A percentile compares a stretch with the other conserved stretches of the same genome.
phyloP scores from a whole-genome alignment of 1,140 invertebrate species.

The Mercenaria mercenaria region DNA sequence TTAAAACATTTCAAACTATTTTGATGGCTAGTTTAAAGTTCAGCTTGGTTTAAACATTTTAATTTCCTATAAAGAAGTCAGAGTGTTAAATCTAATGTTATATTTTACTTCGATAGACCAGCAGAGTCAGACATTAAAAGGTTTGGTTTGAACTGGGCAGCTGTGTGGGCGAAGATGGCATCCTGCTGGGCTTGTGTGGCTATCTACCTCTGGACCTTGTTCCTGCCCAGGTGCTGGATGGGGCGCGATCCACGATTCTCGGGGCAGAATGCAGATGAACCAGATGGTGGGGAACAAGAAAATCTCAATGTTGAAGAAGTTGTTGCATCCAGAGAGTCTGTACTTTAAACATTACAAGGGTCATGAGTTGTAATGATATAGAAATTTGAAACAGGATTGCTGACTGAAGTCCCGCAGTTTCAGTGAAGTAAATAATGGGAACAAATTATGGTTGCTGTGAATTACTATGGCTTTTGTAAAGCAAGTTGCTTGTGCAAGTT shows the following conservation, averaged over 20 bases:
- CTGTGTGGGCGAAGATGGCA: slow-evolving; percentile 99
- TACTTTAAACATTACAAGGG: slow-evolving; percentile 45
- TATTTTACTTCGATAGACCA: slow-evolving; percentile 72
- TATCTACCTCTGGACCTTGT: slow-evolving; percentile 97
- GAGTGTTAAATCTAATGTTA: too few relatives aligned
- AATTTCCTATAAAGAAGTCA: too few relatives aligned
- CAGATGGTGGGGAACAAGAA: slow-evolving; percentile 48
- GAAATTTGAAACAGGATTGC: too few relatives aligned
- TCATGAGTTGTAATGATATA: neutral
- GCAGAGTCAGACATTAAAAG: slow-evolving; percentile 79
- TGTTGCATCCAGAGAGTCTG: slow-evolving; percentile 66
- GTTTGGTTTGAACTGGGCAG: slow-evolving; percentile 87
- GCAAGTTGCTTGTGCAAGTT: too few relatives aligned
- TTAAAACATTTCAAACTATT: too few relatives aligned
- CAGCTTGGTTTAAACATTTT: too few relatives aligned
- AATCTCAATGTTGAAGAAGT: slow-evolving; percentile 58
- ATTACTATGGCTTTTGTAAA: too few relatives aligned
- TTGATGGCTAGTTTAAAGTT: too few relatives aligned
- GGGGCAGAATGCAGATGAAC: neutral
- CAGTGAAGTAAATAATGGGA: too few relatives aligned
- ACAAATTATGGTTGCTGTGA: too few relatives aligned
- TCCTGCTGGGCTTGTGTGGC: slow-evolving; percentile 97
- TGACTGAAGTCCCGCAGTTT: too few relatives aligned
- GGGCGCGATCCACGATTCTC: slow-evolving; percentile 93
- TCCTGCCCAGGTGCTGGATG: slow-evolving; percentile 95